A percentile compares a stretch with the other conserved stretches of the same genome.
Conservation (phyloP, 2,113 vertebrate species). For the Pelusios castaneus region DNA sequence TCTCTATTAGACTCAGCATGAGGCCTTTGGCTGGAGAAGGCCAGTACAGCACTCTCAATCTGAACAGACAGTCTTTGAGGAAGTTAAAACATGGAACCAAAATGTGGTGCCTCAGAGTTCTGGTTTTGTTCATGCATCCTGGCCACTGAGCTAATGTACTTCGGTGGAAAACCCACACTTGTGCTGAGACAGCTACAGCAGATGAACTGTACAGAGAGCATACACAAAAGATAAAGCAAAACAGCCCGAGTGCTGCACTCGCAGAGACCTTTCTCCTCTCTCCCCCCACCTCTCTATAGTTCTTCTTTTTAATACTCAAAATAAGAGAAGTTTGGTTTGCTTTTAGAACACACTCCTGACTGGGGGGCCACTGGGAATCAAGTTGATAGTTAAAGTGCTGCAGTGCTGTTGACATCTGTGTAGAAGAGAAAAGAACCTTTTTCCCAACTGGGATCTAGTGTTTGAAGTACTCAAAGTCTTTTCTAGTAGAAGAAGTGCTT, state of each 20-base stretch:
- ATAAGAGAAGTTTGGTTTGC: not conserved
- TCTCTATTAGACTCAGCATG: not conserved
- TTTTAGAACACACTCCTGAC: not conserved
- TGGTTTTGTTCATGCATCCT: not conserved
- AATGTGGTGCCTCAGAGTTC: not conserved
- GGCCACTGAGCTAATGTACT: not conserved
- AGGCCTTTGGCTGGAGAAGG: not conserved
- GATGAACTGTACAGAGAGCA: fast-evolving
- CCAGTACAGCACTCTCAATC: not conserved
- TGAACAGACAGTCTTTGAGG: not conserved
- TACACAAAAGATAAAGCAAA: fast-evolving
- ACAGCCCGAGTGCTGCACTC: not conserved
- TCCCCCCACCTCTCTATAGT: not conserved
- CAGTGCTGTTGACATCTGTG: not conserved
- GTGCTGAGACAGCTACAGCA: fast-evolving
- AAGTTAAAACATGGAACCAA: not conserved
- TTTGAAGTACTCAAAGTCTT: fast-evolving
- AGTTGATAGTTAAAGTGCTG: not conserved
- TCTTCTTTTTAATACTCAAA: not conserved
- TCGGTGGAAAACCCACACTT: not conserved
- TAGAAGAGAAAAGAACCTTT: not conserved
- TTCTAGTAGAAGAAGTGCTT: not conserved
- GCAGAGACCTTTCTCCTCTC: not conserved
- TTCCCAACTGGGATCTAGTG: not conserved
- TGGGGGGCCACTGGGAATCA: too few relatives aligned